Evolutionary conservation across 2,113 vertebrate genomes (phyloP).

Genomic region (Elephantulus edwardii): DNA sequence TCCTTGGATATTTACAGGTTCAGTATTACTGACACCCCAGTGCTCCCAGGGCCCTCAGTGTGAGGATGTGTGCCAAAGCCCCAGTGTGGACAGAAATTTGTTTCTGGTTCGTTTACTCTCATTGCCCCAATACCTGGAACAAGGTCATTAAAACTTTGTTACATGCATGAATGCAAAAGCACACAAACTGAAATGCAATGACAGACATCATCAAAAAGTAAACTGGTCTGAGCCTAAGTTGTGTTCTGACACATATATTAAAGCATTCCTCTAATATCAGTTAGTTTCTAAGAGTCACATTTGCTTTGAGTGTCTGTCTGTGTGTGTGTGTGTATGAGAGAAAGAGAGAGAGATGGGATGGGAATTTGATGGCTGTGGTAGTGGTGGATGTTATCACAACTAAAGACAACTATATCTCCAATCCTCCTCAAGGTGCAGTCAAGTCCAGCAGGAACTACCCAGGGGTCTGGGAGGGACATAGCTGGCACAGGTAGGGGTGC

Average conservation of each 20-base stretch:
- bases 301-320: background rate
- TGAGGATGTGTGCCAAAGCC: background rate
- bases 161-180: background rate
- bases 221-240: background rate
- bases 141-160: background rate
- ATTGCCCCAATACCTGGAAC: background rate
- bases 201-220: background rate
- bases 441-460: background rate
- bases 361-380: background rate
- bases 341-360: background rate
- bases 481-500: background rate
- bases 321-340: background rate
- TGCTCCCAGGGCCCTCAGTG: too few species aligned
- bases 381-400: background rate
- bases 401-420: background rate
- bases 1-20: background rate
- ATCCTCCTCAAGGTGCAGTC: background rate
- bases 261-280: background rate
- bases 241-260: background rate
- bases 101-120: background rate
- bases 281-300: background rate
- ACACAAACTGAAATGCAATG: background rate
- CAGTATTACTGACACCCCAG: rapidly evolving
- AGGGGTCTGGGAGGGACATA: background rate
- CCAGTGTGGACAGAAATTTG: background rate